Evolutionary conservation across 2,113 vertebrate species (phyloP).

Genomic region (Tragelaphus scriptus): DNA sequence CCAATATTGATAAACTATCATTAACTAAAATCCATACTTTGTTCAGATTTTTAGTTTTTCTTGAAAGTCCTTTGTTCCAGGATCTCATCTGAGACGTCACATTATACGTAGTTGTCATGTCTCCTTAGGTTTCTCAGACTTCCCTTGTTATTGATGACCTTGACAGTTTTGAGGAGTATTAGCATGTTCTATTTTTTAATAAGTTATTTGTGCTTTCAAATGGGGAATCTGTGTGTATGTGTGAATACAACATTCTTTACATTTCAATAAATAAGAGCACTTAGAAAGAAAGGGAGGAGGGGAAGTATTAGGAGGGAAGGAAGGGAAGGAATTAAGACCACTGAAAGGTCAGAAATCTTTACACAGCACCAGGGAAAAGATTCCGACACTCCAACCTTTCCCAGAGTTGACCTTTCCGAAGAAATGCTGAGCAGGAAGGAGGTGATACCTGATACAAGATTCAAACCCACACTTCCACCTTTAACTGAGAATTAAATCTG

Average conservation of each 20-base stretch:
- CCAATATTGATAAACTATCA: fast-evolving
- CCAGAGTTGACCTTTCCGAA: slow-evolving; percentile 79
- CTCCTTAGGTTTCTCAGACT: not conserved
- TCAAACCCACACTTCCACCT: slow-evolving; percentile 67
- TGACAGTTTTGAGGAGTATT: not conserved
- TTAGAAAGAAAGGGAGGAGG: not conserved
- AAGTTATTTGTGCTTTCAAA: not conserved
- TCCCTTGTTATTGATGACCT: not conserved
- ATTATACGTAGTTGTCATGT: fast-evolving
- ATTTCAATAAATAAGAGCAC: slow-evolving; percentile 64
- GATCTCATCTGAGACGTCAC: not conserved
- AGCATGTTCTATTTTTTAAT: not conserved
- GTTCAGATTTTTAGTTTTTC: not conserved
- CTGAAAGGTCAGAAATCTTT: slow-evolving; percentile 80
- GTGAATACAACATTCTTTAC: not conserved
- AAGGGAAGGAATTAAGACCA: slow-evolving; percentile 74
- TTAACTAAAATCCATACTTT: not conserved
- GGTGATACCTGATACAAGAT: slow-evolving; percentile 61
- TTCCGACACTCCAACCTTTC: slow-evolving; percentile 68
- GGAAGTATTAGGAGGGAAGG: not conserved
- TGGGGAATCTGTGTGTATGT: not conserved
- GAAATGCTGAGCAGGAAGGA: slow-evolving; percentile 75
- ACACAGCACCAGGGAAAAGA: slow-evolving; percentile 68
- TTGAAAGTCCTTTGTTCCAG: not conserved
- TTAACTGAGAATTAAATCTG: slow-evolving; percentile 75